Percentiles rank a stretch among this genome's conserved stretches.
Evolutionary conservation across 2,113 vertebrate genomes (phyloP).

Genomic region (Pluvianellus socialis): DNA sequence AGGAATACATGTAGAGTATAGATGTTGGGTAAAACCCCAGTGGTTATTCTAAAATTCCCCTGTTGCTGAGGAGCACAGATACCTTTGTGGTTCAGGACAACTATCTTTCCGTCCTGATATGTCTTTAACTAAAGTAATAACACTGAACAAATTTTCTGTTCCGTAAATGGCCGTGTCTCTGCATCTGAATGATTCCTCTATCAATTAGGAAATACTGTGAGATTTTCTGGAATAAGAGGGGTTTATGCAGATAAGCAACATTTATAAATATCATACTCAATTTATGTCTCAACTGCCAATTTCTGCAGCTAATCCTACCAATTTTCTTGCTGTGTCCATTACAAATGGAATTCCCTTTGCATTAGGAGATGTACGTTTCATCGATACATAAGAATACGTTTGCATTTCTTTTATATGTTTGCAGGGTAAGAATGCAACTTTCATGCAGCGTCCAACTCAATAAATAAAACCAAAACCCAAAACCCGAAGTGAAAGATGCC

Average conservation of each 20-base stretch:
- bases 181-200: background rate
- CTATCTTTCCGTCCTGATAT: background rate
- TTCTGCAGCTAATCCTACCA: background rate
- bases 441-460: background rate
- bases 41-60: background rate
- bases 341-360: background rate
- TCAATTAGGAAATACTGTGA: background rate
- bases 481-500: background rate
- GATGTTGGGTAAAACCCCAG: background rate
- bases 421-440: background rate
- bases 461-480: background rate
- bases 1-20: accelerated
- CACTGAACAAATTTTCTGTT: background rate
- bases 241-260: background rate
- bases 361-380: background rate
- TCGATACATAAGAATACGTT: background rate
- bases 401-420: background rate
- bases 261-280: background rate
- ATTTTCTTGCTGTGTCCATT: background rate
- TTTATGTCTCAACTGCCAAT: background rate
- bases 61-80: background rate
- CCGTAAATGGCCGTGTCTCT: background rate
- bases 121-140: background rate
- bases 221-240: background rate
- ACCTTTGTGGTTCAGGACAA: background rate